A percentile compares a stretch with the other conserved stretches of the same genome.
Conservation (phyloP, 2,797 vertebrate genomes). For the Pipistrellus pygmaeus region DNA sequence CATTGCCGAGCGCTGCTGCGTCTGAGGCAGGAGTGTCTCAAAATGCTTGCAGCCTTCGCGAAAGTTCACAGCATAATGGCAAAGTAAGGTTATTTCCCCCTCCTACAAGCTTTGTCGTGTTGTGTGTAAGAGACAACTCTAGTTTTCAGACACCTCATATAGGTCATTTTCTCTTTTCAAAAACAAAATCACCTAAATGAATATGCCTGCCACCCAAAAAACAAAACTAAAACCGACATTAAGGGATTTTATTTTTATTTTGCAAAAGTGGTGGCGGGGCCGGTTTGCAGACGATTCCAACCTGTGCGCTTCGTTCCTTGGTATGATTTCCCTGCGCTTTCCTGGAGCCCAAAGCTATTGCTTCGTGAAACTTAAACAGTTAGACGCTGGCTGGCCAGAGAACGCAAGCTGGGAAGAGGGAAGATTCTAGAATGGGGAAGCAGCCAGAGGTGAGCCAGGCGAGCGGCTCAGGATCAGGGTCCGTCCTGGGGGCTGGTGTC, state of each 20-base stretch:
- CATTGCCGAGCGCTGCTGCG: background rate
- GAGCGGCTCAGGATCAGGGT: background rate
- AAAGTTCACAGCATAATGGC: background rate
- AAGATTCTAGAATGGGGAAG: slow-evolving; percentile 65
- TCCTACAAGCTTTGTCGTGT: background rate
- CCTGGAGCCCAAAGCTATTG: slow-evolving; percentile 36
- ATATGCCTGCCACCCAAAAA: background rate
- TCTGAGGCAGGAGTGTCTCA: background rate
- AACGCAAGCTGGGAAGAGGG: background rate
- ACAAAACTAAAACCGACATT: slow-evolving; percentile 60
- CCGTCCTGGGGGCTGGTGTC: background rate
- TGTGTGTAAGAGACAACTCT: background rate
- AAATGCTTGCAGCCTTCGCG: background rate
- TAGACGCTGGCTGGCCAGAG: background rate
- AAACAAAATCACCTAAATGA: slow-evolving; percentile 26
- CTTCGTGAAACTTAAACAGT: slow-evolving; percentile 69
- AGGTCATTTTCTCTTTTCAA: background rate
- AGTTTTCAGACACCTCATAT: slow-evolving; percentile 58
- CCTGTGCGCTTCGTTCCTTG: background rate
- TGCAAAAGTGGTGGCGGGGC: background rate
- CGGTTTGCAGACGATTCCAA: background rate
- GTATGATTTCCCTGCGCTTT: background rate
- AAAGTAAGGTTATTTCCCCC: background rate
- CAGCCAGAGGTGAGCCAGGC: background rate
- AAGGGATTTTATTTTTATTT: background rate